Base-by-base conservation (phyloP, 2,797 vertebrate species). In the Galaxias olidus region DNA sequence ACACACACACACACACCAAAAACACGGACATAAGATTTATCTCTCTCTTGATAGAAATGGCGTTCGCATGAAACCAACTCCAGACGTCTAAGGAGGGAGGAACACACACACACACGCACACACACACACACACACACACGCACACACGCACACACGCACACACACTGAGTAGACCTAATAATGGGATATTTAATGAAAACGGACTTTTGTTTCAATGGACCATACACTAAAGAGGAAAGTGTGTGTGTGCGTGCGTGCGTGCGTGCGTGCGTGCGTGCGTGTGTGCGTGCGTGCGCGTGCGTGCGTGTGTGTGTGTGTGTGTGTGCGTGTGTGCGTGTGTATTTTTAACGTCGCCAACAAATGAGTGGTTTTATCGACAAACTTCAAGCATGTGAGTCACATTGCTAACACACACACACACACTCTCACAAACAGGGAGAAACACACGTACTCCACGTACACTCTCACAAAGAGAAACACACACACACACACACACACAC, bases 311-410 rank as follows among this genome's bases (percentile, higher is more conserved):
- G 47, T 20, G 53, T 57, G 44, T 49, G 52, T 61, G 54, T 6
- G 46, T 30, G 30, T 30, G 30, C 6, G 56, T 46, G 15, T 46
- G 46, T 49, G 47, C 77, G 66, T 62, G 63, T 82, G 77, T 75
- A 69, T 72, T 72, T 53, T 41, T 44, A 66, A 61, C 20, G 55
- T 73, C n/a, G n/a, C n/a, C n/a, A 71, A 53, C 74, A 69, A 53
- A 68, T 50, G 56, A 8, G 30, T 63, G 72, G 70, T 68, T 10
- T 68, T 62, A 40, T 78, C 81, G 70, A 77, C 59, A 65, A 48
- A 69, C 44, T 1, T 18, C 19, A 8, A 53, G n/a, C 15, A 53
- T 10, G 3, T 30, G 30, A 53, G 49, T 42, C 49, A 53, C 54
- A n/a, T 40, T 20, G 11, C 41, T 13, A 49, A 41, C 42, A 18